phyloP scores from a whole-genome alignment of 2,888 invertebrate species.

The Amitus sp. region DNA sequence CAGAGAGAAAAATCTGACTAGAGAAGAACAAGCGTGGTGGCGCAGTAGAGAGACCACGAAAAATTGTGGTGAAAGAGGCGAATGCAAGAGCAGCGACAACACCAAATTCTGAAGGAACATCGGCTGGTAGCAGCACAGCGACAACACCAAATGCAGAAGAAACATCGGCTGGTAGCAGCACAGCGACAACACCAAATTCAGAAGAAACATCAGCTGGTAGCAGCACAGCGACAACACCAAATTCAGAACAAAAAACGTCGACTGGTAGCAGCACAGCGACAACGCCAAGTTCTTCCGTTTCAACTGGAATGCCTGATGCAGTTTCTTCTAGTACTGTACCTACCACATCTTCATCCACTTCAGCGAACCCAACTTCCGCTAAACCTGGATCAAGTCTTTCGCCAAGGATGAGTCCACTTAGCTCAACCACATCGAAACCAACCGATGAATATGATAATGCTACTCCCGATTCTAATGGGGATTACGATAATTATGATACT shows the following conservation, averaged over 20 bases:
- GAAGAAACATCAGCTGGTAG: neutral
- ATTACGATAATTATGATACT: neutral
- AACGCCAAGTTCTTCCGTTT: neutral
- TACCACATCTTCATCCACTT: neutral
- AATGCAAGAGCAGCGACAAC: too few relatives aligned
- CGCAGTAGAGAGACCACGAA: too few relatives aligned
- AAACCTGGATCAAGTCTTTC: neutral
- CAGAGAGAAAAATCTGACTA: neutral
- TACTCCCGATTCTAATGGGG: neutral
- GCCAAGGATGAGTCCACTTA: too few relatives aligned
- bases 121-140: too few relatives aligned
- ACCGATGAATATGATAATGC: neutral
- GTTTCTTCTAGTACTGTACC: neutral
- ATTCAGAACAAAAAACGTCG: neutral
- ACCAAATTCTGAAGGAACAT: too few relatives aligned
- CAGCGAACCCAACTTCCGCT: neutral
- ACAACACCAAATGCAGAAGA: too few relatives aligned
- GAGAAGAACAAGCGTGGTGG: too few relatives aligned
- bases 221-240: neutral
- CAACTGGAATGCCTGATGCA: too few relatives aligned
- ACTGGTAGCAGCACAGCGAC: neutral
- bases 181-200: too few relatives aligned
- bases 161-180: too few relatives aligned
- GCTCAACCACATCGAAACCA: neutral
- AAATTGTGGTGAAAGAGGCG: too few relatives aligned